phyloP scores from a whole-genome alignment of 2,888 invertebrate species.

The Suillia variegata region DNA sequence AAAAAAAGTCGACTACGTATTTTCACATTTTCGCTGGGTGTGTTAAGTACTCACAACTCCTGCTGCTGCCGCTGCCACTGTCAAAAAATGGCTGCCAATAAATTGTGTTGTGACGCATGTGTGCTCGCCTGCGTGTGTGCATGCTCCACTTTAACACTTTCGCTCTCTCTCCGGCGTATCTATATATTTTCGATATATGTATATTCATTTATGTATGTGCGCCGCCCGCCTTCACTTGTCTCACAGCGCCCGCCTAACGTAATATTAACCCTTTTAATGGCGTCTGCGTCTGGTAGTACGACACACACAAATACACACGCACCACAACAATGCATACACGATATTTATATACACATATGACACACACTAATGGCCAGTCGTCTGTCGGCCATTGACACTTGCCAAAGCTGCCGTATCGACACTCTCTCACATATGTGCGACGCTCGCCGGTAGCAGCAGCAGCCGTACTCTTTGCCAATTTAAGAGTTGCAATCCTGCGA shows the following conservation, averaged over 20 bases:
- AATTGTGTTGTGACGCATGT: constrained; percentile 19
- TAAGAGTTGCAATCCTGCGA: not conserved
- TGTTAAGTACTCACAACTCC: no score
- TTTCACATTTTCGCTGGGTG: no score
- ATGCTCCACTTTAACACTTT: constrained; percentile 35
- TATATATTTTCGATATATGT: not conserved
- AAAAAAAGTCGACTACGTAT: no score
- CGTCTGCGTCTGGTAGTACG: constrained; percentile 35
- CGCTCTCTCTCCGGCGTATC: constrained; percentile 22
- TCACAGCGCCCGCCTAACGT: constrained; percentile 34
- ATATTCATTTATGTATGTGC: not conserved
- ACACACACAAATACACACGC: constrained; percentile 10
- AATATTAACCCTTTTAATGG: constrained; percentile 57
- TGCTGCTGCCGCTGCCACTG: no score
- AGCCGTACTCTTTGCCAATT: constrained; percentile 18
- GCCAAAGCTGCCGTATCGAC: no score
- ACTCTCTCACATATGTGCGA: no score
- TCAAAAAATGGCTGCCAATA: constrained; percentile 36
- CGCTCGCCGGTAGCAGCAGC: no score
- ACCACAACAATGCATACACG: no score
- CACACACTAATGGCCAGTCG: constrained; percentile 12
- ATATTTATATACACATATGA: constrained; percentile 35
- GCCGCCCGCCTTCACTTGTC: constrained; percentile 5
- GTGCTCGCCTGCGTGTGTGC: no score
- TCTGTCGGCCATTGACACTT: constrained; percentile 17